A percentile compares a stretch with the other conserved stretches of the same genome.
Evolutionary conservation across 2,888 invertebrate genomes (phyloP).

Genomic region (Polyommatus icarus): DNA sequence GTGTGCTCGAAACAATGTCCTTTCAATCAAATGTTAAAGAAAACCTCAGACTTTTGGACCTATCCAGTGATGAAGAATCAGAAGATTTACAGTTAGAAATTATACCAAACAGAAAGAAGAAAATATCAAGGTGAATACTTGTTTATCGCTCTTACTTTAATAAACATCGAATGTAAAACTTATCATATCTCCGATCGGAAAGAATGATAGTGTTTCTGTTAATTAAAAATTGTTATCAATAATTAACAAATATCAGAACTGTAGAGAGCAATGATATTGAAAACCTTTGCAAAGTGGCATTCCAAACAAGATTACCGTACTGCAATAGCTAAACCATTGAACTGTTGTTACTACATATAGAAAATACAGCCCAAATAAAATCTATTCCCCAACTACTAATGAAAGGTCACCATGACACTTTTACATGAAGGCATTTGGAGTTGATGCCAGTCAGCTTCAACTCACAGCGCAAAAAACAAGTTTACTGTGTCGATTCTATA

Average conservation of each 20-base stretch:
- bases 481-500: no score
- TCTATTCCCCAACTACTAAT: no score
- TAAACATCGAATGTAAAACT: background rate
- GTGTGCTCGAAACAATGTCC: conserved; percentile 61
- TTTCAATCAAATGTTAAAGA: conserved; percentile 77
- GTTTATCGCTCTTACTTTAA: background rate
- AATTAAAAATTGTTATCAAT: background rate
- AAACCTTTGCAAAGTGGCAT: no score
- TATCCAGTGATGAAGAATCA: conserved; percentile 82
- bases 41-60: conserved; percentile 82
- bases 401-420: no score
- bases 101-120: conserved; percentile 79
- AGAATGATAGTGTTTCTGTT: background rate
- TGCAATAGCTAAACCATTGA: background rate
- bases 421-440: no score
- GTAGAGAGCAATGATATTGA: no score
- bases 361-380: no score
- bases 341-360: no score
- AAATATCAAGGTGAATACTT: conserved; percentile 69
- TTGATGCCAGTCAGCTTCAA: no score
- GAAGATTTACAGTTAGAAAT: conserved; percentile 81
- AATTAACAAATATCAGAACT: background rate
- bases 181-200: background rate
- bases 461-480: no score
- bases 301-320: no score